Evolutionary conservation across 2,888 invertebrate species (phyloP), one percentile per base, ranked within the genome.

Genomic region (Cinara cedri): DNA sequence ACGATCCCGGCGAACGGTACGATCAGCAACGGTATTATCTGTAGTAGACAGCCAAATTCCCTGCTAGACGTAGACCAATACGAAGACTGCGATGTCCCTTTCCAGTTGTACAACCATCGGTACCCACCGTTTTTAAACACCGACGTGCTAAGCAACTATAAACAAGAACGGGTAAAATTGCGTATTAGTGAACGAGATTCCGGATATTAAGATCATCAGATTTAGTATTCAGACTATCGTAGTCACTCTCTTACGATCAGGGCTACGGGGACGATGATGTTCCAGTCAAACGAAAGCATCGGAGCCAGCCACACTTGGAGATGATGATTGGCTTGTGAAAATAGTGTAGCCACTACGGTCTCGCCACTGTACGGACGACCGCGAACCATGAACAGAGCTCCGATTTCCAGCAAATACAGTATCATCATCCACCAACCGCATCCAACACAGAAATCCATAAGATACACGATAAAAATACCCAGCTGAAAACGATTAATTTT

Each of bases 341-440:
- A 85, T 19, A 91, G 85, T 71, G 90, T 89, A 3, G 89, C 88
- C 1, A 91, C 90, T 19, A 91, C 88, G 4, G 89, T 90, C 84
- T 93, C 93, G 1, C 94, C 93, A 82, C 93, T 91, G 85, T 94
- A 95, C 0, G 95, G 95, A 44, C 94, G 89, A 4, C 96, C 95
- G 49, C 94, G 89, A 13, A 95, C 93, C 85, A 93, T 90, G 85
- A 95, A 94, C 81, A 95, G 91, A n/a, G 93, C 95, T 83, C 91
- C 89, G 70, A 93, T 90, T 85, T 94, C 89, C 62, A 92, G 87
- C 66, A 93, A 88, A 85, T 95, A 93, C 60, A 95, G 87, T 75
- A 92, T 88, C 85, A 94, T 90, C 81, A 95, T 89, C 92, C 94
- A 95, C 96, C 96, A 96, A 4, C 91, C 88, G 6, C 94, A 94